Evolutionary conservation across 2,888 invertebrate species (phyloP).

Genomic region (Eilema depressum): DNA sequence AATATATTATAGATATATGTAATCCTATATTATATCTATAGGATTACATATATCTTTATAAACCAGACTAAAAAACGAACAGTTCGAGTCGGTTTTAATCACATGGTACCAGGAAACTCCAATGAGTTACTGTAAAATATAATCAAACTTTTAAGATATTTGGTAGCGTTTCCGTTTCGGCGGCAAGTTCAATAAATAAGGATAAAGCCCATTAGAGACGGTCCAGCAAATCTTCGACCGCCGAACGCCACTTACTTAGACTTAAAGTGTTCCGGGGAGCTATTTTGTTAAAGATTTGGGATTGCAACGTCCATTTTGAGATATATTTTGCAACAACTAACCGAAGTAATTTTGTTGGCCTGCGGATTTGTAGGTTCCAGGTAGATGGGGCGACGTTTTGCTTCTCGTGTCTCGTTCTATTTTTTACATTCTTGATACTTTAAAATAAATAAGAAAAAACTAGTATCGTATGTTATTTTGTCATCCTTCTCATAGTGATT

Average conservation of each 20-base stretch:
- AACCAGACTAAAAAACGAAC: background rate
- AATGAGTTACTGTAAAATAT: constrained; percentile 39
- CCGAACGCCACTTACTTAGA: constrained; percentile 87
- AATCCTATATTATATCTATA: too few species aligned
- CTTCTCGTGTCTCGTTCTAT: background rate
- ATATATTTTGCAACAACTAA: constrained; percentile 66
- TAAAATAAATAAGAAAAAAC: background rate
- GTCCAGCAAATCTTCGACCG: constrained; percentile 85
- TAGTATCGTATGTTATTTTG: too few species aligned
- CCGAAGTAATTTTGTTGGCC: constrained; percentile 44
- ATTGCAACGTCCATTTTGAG: constrained; percentile 78
- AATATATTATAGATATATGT: too few species aligned
- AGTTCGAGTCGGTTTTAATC: background rate
- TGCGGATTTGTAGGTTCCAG: constrained; percentile 29
- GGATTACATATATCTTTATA: too few species aligned
- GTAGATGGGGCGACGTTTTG: background rate
- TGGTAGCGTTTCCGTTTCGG: constrained; percentile 70
- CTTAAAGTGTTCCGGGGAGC: constrained; percentile 82
- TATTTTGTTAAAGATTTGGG: constrained; percentile 85
- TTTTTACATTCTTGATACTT: background rate
- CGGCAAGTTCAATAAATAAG: constrained; percentile 84
- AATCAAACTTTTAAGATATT: constrained; percentile 72
- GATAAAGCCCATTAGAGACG: constrained; percentile 86
- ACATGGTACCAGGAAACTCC: background rate
- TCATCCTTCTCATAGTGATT: too few species aligned